Evolutionary conservation across 2,888 invertebrate species (phyloP).

Genomic region (Zeuzera pyrina): DNA sequence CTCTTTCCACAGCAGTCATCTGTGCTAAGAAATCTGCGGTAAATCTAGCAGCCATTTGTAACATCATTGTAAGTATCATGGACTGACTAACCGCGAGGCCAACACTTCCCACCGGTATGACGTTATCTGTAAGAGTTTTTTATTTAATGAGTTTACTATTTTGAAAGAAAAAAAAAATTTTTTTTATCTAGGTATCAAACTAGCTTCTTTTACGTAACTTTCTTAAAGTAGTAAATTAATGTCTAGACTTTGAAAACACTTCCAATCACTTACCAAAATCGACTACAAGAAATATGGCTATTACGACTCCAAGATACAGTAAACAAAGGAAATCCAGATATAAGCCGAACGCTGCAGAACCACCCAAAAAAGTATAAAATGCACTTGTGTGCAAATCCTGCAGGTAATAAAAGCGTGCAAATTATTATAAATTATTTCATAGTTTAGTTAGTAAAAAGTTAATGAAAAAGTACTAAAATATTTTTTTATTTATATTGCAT

Average conservation of each 20-base stretch:
- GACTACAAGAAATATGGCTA: constrained; percentile 75
- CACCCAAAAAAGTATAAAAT: constrained; percentile 77
- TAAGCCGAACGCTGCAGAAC: constrained; percentile 80
- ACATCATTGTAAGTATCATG: constrained; percentile 72
- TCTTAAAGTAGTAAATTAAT: no score
- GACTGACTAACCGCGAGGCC: constrained; percentile 78
- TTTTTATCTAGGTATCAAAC: no score
- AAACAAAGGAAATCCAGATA: constrained; percentile 82
- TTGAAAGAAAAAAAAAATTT: background rate
- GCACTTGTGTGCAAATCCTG: constrained; percentile 80
- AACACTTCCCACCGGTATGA: constrained; percentile 67
- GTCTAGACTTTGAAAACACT: no score
- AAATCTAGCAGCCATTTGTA: constrained; percentile 86
- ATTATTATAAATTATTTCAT: no score
- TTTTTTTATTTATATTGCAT: no score
- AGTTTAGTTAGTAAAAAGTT: constrained; percentile 1
- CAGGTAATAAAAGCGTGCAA: no score
- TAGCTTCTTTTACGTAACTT: no score
- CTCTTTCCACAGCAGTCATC: constrained; percentile 82
- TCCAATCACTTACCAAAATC: constrained; percentile 62
- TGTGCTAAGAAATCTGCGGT: constrained; percentile 80
- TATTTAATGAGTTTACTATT: background rate
- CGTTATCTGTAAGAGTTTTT: constrained; percentile 22
- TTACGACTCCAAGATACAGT: constrained; percentile 76
- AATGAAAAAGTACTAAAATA: no score